Conservation (phyloP, 2,888 invertebrate species). For the Mythimna loreyi region DNA sequence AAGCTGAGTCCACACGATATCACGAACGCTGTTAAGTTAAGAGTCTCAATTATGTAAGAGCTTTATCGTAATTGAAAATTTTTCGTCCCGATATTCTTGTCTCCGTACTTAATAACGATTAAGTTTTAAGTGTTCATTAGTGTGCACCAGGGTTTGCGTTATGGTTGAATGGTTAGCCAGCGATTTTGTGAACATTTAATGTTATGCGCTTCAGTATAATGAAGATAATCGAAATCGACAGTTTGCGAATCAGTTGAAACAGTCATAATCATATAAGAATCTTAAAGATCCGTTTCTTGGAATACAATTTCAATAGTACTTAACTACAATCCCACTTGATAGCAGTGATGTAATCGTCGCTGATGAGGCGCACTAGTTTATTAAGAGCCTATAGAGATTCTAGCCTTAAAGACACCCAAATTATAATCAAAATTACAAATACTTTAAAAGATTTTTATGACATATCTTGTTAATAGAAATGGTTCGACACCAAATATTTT, state of each 20-base stretch:
- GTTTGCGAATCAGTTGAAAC: slow-evolving; percentile 17
- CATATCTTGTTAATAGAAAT: background rate
- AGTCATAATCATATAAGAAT: slow-evolving; percentile 14
- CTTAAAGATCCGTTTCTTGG: slow-evolving; percentile 1
- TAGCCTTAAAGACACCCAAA: too few relatives aligned
- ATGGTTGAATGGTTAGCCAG: slow-evolving; percentile 41
- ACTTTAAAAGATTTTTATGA: background rate
- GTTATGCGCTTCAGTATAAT: slow-evolving; percentile 24
- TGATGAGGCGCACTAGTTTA: too few relatives aligned
- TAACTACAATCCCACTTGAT: too few relatives aligned
- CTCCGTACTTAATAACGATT: slow-evolving; percentile 61
- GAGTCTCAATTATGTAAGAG: slow-evolving; percentile 66
- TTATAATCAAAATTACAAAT: too few relatives aligned
- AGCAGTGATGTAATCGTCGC: too few relatives aligned
- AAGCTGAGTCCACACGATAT: slow-evolving; percentile 61
- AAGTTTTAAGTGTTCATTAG: slow-evolving; percentile 67
- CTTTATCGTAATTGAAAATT: slow-evolving; percentile 66
- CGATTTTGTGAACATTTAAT: slow-evolving; percentile 48
- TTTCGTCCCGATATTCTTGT: slow-evolving; percentile 60
- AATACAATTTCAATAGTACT: too few relatives aligned
- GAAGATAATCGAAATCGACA: slow-evolving; percentile 34
- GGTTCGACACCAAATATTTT: too few relatives aligned
- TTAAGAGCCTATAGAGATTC: too few relatives aligned
- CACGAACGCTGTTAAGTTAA: slow-evolving; percentile 63
- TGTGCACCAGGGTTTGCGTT: slow-evolving; percentile 49